Percentiles rank a stretch among this genome's conserved stretches.
These are phyloP conservation scores for Ophion costatus DNA, from an alignment of 2,888 invertebrate species.

Conservation along the genomic window DNA sequence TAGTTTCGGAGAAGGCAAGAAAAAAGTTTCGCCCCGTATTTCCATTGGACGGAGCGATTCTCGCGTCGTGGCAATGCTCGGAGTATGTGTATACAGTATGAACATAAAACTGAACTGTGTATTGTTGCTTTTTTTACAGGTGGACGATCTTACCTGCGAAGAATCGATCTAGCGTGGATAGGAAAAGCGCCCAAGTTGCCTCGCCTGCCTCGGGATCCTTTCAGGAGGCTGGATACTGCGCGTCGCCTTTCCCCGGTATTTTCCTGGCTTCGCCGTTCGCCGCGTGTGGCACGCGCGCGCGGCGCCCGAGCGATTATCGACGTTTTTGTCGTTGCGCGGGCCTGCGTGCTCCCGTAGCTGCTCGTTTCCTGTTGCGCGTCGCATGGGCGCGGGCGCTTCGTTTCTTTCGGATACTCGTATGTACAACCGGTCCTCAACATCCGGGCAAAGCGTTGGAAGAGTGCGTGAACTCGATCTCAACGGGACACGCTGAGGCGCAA, in stretches of 20 bases:
- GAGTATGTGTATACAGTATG: too few species aligned
- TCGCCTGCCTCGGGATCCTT: conserved; percentile 61
- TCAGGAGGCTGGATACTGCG: conserved; percentile 45
- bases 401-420: background rate
- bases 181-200: conserved; percentile 51
- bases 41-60: too few species aligned
- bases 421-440: too few species aligned
- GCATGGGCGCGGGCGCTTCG: conserved; percentile 40
- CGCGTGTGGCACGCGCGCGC: conserved; percentile 30
- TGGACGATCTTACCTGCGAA: conserved; percentile 48
- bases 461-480: too few species aligned
- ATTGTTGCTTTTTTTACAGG: conserved; percentile 27
- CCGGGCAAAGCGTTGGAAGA: too few species aligned
- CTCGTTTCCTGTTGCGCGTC: conserved; percentile 67
- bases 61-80: too few species aligned
- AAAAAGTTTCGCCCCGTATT: too few species aligned
- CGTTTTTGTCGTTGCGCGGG: conserved; percentile 75
- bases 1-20: too few species aligned
- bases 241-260: conserved; percentile 61
- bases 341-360: conserved; percentile 79
- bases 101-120: background rate
- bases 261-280: conserved; percentile 40
- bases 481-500: too few species aligned
- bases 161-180: conserved; percentile 54
- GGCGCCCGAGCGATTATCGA: conserved; percentile 79